Evolutionary conservation across 2,113 vertebrate genomes (phyloP).

Genomic region (Colossoma macropomum): DNA sequence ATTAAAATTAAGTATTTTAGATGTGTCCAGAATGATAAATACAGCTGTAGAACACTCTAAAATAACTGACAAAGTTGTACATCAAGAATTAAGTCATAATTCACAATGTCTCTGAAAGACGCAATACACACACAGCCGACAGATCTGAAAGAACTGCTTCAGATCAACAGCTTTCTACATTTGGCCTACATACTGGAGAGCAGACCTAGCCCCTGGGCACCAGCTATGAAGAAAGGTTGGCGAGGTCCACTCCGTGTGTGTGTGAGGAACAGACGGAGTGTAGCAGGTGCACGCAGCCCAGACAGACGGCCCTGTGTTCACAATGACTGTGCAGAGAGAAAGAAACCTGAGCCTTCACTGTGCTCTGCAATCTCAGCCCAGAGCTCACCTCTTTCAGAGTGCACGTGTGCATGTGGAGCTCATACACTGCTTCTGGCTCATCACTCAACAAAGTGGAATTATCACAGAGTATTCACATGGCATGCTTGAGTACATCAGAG

Average conservation of each 20-base stretch:
- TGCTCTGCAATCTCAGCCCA: conserved; percentile 54
- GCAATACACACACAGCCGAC: not conserved
- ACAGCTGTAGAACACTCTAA: too few species aligned
- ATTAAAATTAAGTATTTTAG: too few species aligned
- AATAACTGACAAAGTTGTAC: too few species aligned
- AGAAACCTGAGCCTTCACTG: conserved; percentile 60
- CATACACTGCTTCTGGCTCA: conserved; percentile 57
- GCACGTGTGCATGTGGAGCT: not conserved
- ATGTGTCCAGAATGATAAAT: too few species aligned
- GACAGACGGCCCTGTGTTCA: conserved; percentile 74
- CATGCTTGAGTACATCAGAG: not conserved
- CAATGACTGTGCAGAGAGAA: conserved; percentile 70
- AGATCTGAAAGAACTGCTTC: not conserved
- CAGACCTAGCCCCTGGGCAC: not conserved
- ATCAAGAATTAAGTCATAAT: not conserved
- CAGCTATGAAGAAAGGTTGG: not conserved
- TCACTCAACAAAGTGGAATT: conserved; percentile 52
- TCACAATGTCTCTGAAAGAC: not conserved
- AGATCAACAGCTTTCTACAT: not conserved
- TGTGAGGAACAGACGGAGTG: conserved; percentile 37
- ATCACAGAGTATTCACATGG: conserved; percentile 16
- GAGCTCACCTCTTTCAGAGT: conserved; percentile 20
- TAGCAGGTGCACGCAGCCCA: conserved; percentile 63
- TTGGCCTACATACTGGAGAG: not conserved
- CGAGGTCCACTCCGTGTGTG: not conserved